A percentile compares a stretch with the other conserved stretches of the same genome.
Evolutionary conservation across 2,113 vertebrate species (phyloP).

Genomic region (Paradisaea rubra): DNA sequence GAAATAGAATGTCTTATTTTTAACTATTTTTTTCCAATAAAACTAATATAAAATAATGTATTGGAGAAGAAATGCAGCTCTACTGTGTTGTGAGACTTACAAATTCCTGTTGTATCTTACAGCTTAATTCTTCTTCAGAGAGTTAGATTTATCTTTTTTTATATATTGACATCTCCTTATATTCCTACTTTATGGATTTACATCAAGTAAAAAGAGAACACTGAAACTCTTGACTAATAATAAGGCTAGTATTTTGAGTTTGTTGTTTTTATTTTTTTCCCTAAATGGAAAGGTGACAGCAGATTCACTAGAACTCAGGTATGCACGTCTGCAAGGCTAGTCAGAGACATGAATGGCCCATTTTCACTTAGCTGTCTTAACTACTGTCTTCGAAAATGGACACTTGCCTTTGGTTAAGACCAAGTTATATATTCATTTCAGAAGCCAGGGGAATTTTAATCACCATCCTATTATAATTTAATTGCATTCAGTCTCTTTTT

Average conservation of each 20-base stretch:
- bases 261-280: not conserved
- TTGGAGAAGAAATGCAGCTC: not conserved
- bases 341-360: not conserved
- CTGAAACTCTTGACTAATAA: not conserved
- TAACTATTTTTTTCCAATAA: not conserved
- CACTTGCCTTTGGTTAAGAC: not conserved
- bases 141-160: not conserved
- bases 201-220: not conserved
- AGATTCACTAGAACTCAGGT: not conserved
- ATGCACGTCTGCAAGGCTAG: not conserved
- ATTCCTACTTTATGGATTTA: not conserved
- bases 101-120: not conserved
- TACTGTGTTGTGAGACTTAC: not conserved
- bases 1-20: not conserved
- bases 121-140: not conserved
- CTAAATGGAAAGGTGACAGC: not conserved
- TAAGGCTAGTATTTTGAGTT: not conserved
- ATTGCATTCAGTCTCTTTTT: not conserved
- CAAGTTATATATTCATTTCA: not conserved
- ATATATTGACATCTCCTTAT: not conserved
- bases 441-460: slow-evolving; percentile 1
- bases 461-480: not conserved
- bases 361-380: not conserved
- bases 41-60: not conserved
- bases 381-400: not conserved